These are phyloP conservation scores for Coptotermes formosanus DNA, from an alignment of 1,140 invertebrate species.

Conservation along the genomic window DNA sequence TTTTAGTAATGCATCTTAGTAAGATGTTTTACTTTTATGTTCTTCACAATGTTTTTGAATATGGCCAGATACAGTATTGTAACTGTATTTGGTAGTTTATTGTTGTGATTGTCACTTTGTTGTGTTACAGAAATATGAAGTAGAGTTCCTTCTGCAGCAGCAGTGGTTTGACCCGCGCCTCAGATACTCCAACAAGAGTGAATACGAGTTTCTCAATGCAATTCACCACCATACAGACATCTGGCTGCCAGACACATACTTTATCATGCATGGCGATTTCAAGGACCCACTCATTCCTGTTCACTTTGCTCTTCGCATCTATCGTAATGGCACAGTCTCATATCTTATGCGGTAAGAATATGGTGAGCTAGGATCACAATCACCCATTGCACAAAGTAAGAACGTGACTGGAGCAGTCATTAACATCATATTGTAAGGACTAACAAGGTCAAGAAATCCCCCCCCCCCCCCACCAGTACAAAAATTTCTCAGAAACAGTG, in stretches of 20 bases:
- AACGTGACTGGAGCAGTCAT: too few species aligned
- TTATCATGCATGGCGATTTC: conserved; percentile 94
- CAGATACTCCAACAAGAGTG: conserved; percentile 78
- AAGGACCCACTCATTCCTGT: conserved; percentile 88
- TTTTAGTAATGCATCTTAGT: too few species aligned
- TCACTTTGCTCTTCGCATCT: conserved; percentile 86
- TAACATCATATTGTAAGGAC: too few species aligned
- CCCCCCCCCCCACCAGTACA: too few species aligned
- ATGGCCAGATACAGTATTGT: too few species aligned
- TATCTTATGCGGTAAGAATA: conserved; percentile 79
- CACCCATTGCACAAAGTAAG: too few species aligned
- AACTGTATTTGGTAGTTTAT: too few species aligned
- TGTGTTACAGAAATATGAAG: conserved; percentile 86
- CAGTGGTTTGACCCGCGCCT: conserved; percentile 87
- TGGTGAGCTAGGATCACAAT: too few species aligned
- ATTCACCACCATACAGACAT: conserved; percentile 87
- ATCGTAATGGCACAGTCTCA: conserved; percentile 86
- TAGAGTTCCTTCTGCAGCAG: conserved; percentile 87
- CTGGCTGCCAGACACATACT: conserved; percentile 91
- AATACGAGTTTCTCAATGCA: conserved; percentile 83
- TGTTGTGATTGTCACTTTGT: conserved; percentile 13
- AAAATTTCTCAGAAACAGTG: too few species aligned
- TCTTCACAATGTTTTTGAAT: too few species aligned
- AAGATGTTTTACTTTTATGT: too few species aligned
- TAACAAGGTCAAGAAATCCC: too few species aligned